Evolutionary conservation across 2,888 invertebrate species (phyloP).

Genomic region (Malthinus flaveolus): DNA sequence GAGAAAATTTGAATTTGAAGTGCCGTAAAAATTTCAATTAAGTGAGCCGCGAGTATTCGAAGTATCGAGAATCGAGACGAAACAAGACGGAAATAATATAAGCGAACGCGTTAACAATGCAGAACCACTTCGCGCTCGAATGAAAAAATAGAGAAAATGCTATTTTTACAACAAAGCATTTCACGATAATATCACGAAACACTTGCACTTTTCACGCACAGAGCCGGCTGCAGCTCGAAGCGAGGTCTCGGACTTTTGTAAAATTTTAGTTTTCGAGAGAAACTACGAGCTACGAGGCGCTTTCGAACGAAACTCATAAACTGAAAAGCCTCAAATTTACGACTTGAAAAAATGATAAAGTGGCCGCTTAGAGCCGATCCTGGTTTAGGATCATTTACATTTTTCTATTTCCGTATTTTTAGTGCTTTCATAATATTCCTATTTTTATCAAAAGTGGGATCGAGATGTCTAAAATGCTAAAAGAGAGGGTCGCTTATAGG

Average conservation of each 20-base stretch:
- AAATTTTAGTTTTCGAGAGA: too few relatives aligned
- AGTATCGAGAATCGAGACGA: background rate
- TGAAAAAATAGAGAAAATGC: background rate
- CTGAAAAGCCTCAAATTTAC: too few relatives aligned
- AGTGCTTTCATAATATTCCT: conserved; percentile 7
- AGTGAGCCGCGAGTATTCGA: background rate
- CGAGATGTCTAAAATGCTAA: conserved; percentile 15
- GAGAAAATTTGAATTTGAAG: background rate
- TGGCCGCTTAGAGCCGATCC: too few relatives aligned
- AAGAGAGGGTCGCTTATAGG: conserved; percentile 19
- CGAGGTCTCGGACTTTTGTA: too few relatives aligned
- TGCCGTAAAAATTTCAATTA: conserved; percentile 5
- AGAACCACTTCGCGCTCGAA: background rate
- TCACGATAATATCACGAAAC: too few relatives aligned
- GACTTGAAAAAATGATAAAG: too few relatives aligned
- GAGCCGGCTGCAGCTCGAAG: too few relatives aligned
- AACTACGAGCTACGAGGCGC: too few relatives aligned
- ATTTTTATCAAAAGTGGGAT: conserved; percentile 16
- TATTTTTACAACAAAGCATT: too few relatives aligned
- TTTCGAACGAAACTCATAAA: too few relatives aligned
- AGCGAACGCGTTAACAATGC: background rate
- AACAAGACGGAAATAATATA: background rate
- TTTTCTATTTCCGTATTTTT: conserved; percentile 8
- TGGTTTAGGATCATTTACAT: too few relatives aligned
- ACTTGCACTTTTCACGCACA: too few relatives aligned